These are phyloP conservation scores for Chitala chitala DNA, from an alignment of 2,113 vertebrate species.

Conservation along the genomic window DNA sequence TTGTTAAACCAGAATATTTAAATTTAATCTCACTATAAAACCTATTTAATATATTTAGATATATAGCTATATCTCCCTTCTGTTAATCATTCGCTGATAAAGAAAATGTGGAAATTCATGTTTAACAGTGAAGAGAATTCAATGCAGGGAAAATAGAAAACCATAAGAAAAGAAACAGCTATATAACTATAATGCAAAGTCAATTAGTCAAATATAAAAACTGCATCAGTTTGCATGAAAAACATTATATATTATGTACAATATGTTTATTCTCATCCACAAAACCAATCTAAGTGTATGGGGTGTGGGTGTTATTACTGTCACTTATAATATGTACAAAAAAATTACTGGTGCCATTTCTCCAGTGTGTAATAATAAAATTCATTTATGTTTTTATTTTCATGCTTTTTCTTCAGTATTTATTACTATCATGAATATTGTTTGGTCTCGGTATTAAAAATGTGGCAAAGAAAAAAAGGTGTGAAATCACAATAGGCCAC, in stretches of 20 bases:
- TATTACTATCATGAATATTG: conserved; percentile 36
- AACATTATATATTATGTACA: neutral
- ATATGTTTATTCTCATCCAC: neutral
- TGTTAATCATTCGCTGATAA: no score
- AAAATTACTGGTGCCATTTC: conserved; percentile 44
- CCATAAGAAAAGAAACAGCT: neutral
- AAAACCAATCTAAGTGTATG: conserved; percentile 33
- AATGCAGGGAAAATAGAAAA: neutral
- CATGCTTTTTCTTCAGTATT: conserved; percentile 29
- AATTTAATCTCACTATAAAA: no score
- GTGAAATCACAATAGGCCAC: conserved; percentile 9
- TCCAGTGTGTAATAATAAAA: conserved; percentile 40
- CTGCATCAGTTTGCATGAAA: neutral
- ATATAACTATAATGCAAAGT: neutral
- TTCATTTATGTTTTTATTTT: neutral
- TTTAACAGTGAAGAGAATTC: no score
- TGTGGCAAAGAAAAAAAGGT: neutral
- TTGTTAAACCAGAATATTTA: no score
- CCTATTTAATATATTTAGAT: no score
- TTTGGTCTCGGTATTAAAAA: conserved; percentile 12
- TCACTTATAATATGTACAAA: conserved; percentile 7
- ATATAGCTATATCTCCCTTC: no score
- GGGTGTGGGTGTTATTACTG: neutral
- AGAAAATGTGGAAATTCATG: no score
- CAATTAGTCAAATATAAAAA: neutral